Evolutionary conservation across 2,113 vertebrate species (phyloP).

Genomic region (Diadophis punctatus): DNA sequence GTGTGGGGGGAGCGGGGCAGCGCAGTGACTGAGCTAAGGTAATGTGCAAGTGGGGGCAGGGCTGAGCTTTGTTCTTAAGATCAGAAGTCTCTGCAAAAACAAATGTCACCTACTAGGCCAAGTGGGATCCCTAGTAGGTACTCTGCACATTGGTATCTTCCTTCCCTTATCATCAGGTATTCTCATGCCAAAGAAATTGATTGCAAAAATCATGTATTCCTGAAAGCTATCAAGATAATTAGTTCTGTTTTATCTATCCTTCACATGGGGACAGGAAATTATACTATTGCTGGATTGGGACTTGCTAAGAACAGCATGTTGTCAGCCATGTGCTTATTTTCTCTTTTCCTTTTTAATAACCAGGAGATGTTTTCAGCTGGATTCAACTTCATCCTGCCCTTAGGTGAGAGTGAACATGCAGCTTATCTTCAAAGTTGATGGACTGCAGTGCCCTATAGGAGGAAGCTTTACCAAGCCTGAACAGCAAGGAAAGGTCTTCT

Average conservation of each 20-base stretch:
- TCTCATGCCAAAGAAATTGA: background rate
- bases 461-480: background rate
- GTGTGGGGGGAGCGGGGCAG: background rate
- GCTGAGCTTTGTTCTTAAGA: background rate
- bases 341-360: slow-evolving; percentile 5
- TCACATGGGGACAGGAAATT: background rate
- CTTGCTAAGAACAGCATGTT: background rate
- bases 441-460: background rate
- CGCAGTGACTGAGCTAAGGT: background rate
- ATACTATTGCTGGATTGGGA: background rate
- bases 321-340: background rate
- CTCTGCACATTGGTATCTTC: background rate
- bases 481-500: background rate
- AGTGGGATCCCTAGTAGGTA: background rate
- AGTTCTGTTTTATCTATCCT: background rate
- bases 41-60: background rate
- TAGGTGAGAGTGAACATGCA: background rate
- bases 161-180: background rate
- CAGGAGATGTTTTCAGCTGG: background rate
- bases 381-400: background rate
- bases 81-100: background rate
- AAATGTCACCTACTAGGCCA: background rate
- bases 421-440: background rate
- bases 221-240: slow-evolving; percentile 2
- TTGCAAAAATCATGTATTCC: background rate